phyloP scores from a whole-genome alignment of 1,140 invertebrate species.

The Coboldia fuscipes region DNA sequence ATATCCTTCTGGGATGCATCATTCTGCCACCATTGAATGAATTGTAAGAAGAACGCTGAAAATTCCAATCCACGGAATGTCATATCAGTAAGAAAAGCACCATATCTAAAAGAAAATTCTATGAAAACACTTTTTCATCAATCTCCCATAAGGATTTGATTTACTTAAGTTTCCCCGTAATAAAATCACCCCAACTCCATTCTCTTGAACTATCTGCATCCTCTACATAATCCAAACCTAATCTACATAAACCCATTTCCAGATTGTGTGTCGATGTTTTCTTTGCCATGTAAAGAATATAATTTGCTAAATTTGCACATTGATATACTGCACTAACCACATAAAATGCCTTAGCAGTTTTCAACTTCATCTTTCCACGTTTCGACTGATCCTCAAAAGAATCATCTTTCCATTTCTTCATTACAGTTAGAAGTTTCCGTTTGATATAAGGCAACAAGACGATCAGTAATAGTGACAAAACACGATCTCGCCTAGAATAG shows the following conservation, averaged over 20 bases:
- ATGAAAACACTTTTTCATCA: too few species aligned
- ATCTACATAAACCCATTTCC: not conserved
- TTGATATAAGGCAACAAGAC: constrained; percentile 1
- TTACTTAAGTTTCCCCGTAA: not conserved
- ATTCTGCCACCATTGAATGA: constrained; percentile 3
- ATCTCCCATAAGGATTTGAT: too few species aligned
- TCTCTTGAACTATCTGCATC: not conserved
- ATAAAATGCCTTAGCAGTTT: not conserved
- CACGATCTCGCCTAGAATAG: not conserved
- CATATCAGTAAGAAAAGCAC: not conserved
- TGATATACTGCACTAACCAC: not conserved
- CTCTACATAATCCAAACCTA: not conserved
- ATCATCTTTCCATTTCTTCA: not conserved
- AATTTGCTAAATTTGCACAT: constrained; percentile 1
- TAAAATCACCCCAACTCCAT: not conserved
- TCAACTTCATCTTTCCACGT: not conserved
- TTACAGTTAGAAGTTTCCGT: not conserved
- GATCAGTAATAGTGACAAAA: not conserved
- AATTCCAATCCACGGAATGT: constrained; percentile 2
- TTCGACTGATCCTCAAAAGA: not conserved
- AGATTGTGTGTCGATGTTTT: not conserved
- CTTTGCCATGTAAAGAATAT: not conserved
- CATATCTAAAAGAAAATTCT: not conserved
- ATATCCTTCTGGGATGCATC: not conserved
- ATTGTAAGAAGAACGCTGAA: constrained; percentile 3